These are phyloP conservation scores for Tragelaphus strepsiceros DNA, from an alignment of 2,113 vertebrate genomes.

Conservation along the genomic window DNA sequence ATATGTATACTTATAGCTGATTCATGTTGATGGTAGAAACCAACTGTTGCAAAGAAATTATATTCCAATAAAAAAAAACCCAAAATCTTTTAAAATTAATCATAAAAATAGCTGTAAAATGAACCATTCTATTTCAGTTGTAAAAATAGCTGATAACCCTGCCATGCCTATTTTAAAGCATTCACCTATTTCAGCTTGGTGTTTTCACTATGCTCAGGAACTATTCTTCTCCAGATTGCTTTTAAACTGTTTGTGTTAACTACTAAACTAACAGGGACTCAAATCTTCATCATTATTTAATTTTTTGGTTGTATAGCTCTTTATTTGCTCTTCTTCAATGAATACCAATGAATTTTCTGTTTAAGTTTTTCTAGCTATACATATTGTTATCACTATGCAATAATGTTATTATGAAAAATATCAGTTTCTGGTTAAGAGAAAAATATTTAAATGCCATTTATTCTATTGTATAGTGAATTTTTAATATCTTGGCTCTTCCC, in stretches of 20 bases:
- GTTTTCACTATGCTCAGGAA: not conserved
- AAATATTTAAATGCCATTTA: not conserved
- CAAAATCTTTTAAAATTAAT: not conserved
- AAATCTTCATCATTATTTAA: not conserved
- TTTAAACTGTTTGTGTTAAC: not conserved
- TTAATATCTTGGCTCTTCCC: not conserved
- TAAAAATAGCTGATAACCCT: not conserved
- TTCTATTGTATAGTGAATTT: fast-evolving
- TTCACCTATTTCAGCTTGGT: not conserved
- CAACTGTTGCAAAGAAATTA: not conserved
- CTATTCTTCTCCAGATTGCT: not conserved
- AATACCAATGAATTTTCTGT: not conserved
- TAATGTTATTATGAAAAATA: not conserved
- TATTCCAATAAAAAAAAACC: not conserved
- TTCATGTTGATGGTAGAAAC: not conserved
- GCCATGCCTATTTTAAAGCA: not conserved
- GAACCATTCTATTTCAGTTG: not conserved
- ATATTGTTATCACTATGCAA: not conserved
- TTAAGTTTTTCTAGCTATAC: not conserved
- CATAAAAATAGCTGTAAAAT: not conserved
- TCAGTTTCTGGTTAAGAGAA: not conserved
- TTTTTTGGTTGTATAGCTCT: not conserved
- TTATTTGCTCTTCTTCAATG: not conserved
- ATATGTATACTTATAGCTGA: not conserved
- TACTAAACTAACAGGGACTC: not conserved